Conservation (phyloP, 2,888 invertebrate genomes). For the Patella depressa region DNA sequence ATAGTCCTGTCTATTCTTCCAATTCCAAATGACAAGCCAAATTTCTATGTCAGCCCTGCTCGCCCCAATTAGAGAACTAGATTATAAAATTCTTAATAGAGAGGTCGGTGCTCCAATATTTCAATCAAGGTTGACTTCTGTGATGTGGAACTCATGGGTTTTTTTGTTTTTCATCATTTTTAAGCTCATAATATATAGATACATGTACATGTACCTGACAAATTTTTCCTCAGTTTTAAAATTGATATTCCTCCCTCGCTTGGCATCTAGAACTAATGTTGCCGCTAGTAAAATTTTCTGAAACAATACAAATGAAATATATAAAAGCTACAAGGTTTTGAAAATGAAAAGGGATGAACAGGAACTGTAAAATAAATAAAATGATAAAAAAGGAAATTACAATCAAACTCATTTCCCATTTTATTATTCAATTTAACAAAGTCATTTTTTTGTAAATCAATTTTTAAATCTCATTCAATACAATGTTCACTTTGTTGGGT, state of each 20-base stretch:
- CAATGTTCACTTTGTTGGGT: too few species aligned
- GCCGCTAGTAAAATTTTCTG: constrained; percentile 63
- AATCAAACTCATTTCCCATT: neutral
- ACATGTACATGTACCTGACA: constrained; percentile 54
- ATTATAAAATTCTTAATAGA: too few species aligned
- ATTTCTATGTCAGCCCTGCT: too few species aligned
- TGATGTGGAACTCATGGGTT: too few species aligned
- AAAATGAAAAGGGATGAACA: neutral
- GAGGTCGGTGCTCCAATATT: too few species aligned
- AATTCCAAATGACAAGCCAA: too few species aligned
- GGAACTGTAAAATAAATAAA: neutral
- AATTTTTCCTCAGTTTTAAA: constrained; percentile 61
- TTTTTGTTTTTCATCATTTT: too few species aligned
- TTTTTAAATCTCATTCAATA: neutral
- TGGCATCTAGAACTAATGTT: constrained; percentile 63
- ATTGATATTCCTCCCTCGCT: constrained; percentile 56
- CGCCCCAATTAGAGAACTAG: too few species aligned
- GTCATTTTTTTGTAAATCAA: neutral
- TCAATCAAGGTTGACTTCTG: too few species aligned
- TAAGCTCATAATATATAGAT: neutral
- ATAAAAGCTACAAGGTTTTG: neutral
- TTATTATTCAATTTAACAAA: neutral
- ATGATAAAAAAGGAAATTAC: neutral
- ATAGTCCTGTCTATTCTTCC: too few species aligned
- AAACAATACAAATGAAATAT: constrained; percentile 22